Evolutionary conservation across 2,113 vertebrate genomes (phyloP), one percentile per base, ranked within the genome.

Genomic region (Rhagologus leucostigma): DNA sequence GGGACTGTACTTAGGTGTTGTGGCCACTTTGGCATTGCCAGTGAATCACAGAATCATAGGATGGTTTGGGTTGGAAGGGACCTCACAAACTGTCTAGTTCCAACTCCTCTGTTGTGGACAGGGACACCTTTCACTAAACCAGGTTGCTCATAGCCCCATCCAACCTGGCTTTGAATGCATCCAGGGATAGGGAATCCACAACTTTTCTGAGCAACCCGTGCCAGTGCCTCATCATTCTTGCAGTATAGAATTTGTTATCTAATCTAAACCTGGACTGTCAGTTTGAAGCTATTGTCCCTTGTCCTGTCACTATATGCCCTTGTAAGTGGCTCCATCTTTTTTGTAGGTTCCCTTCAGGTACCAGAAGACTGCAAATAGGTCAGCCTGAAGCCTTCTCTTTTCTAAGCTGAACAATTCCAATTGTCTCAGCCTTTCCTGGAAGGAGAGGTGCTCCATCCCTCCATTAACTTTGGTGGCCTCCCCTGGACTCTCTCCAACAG

Each of bases 1-100:
- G 6, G 9, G 3, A 44, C 8, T 1, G 2, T 49, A 18, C 32
- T 23, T 41, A 17, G 5, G 18, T n/a, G 46, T 29, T 21, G 6
- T 23, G 18, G 19, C 52, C 11, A 16, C n/a, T n/a, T 59, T 42
- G 55, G 10, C 16, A 7, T 42, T 27, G 49, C 26, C n/a, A 49
- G n/a, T 21, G 23, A 76, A 73, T 56, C 42, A 50, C 12, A 49
- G 32, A 49, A 41, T 16, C 18, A 33, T 5, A 18, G 50, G 13
- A 53, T 22, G 4, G 30, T 47, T 89, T 53, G 24, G 13, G 7
- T 26, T 60, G 39, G 24, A 82, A 68, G 11, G 13, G 3, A 41
- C 20, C 19, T 60, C 26, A 60, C 21, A n/a, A 6, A 60, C 41
- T 11, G 6, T 18, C 11, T 67, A 41, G 29, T 26, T 75, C 30